phyloP scores from a whole-genome alignment of 1,140 invertebrate species.

The Teleopsis dalmanni region DNA sequence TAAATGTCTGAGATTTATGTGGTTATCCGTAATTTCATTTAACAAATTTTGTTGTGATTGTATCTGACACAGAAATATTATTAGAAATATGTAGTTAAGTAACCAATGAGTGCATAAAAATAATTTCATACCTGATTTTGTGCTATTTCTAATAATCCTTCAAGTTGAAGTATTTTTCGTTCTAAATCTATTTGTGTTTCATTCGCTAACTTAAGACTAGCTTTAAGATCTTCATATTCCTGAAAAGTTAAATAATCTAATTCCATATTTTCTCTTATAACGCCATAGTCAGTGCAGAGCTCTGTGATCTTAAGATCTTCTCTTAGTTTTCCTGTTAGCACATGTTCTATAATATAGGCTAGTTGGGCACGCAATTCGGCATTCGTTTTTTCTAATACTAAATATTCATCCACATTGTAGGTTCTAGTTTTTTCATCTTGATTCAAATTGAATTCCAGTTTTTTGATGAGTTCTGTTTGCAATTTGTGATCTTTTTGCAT shows the following conservation, averaged over 20 bases:
- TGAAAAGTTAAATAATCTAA: conserved; percentile 27
- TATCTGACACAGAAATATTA: conserved; percentile 24
- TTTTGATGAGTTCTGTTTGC: conserved; percentile 11
- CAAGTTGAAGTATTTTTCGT: conserved; percentile 42
- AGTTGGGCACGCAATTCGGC: conserved; percentile 27
- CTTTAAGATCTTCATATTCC: conserved; percentile 27
- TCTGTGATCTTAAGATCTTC: conserved; percentile 12
- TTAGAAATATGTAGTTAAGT: background rate
- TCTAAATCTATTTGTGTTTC: conserved; percentile 24
- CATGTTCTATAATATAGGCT: conserved; percentile 22
- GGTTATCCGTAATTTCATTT: conserved; percentile 40
- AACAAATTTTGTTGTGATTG: conserved; percentile 36
- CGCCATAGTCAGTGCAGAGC: conserved; percentile 29
- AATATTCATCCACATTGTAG: conserved; percentile 28
- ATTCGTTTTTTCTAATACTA: conserved; percentile 24
- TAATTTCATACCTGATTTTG: no score
- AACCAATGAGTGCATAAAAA: background rate
- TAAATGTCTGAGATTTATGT: conserved; percentile 37
- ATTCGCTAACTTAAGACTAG: conserved; percentile 19
- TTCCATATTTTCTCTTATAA: conserved; percentile 33
- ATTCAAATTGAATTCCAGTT: conserved; percentile 10
- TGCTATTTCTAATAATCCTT: conserved; percentile 40
- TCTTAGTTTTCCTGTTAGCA: conserved; percentile 18
- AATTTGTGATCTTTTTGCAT: conserved; percentile 11
- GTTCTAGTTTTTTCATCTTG: background rate